Evolutionary conservation across 2,797 vertebrate species (phyloP).

Genomic region (Menidia menidia): DNA sequence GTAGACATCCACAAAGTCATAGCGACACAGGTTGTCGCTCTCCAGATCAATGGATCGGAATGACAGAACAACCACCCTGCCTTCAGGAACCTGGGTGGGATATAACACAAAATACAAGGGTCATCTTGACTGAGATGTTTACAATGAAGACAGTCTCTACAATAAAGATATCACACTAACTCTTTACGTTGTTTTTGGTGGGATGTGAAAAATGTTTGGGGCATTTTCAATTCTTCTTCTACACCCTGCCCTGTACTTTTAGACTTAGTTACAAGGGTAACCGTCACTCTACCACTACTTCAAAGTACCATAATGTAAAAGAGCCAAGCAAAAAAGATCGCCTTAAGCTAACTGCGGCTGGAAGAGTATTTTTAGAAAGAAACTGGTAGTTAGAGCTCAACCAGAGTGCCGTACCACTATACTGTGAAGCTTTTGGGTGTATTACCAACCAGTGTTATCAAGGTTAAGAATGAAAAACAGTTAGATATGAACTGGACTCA

Average conservation of each 20-base stretch:
- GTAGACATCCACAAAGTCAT: conserved; percentile 96
- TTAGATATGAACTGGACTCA: conserved; percentile 78
- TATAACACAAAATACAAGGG: conserved; percentile 3
- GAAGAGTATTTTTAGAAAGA: conserved; percentile 48
- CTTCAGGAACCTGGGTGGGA: conserved; percentile 89
- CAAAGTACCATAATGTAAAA: conserved; percentile 31
- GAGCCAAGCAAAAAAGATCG: conserved; percentile 36
- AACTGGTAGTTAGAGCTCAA: conserved; percentile 27
- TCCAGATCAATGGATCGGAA: conserved; percentile 94
- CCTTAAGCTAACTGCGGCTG: conserved; percentile 36
- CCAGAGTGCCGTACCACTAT: conserved; percentile 21
- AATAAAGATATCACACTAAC: neutral
- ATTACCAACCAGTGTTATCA: neutral
- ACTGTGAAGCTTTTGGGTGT: conserved; percentile 18
- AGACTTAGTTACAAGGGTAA: neutral
- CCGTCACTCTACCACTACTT: conserved; percentile 11
- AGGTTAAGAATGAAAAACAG: neutral
- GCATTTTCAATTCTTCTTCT: neutral
- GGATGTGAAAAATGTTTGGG: neutral
- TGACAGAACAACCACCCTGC: conserved; percentile 93
- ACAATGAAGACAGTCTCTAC: conserved; percentile 1
- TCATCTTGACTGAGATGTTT: neutral
- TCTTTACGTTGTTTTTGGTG: neutral
- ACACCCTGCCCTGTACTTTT: neutral
- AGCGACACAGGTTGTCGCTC: conserved; percentile 94